Base-by-base conservation (phyloP, 1,140 invertebrate genomes). In the Mamestra configurata region DNA sequence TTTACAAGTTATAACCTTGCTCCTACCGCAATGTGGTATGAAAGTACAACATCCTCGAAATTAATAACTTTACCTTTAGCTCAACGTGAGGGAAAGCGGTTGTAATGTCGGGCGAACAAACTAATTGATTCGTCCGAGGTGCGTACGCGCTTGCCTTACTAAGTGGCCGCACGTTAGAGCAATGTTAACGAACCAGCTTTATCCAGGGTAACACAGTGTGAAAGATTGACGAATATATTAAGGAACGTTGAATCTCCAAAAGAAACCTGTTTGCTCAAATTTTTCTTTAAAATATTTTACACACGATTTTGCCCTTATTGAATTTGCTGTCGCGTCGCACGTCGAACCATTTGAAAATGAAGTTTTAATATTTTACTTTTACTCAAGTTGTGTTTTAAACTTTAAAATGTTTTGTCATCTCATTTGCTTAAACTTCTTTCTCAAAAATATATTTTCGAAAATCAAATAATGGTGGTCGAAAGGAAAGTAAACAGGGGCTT, bases 61-160 rank as follows among this genome's bases (percentile, higher is more conserved):
- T 71, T 71, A 71, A 71, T 71, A 31, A 51, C 24, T 51, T 49
- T n/a, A 71, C 46, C 40, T 51, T 35, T 46, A 68, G n/a, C 18
- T 43, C 20, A 46, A 46, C 18, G 46, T n/a, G 46, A 59, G 68
- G 68, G 68, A 71, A 71, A 71, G 68, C 68, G 43, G 66, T 27
- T 46, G 66, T 70, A 71, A 53, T 20, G 66, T 24, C 20, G 35
- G 61, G 59, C 4, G 59, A 18, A 20, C 35, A 20, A 27, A 70
- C 46, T 71, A 71, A 71, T 71, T 71, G 68, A 70, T 70, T 70
- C 66, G 66, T 49, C 66, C 40, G 66, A 55, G 53, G 7, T 71
- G 49, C 66, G 66, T 70, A 70, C 66, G 68, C 68, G 68, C 43
- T 40, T 49, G 68, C 43, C 46, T 35, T 53, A 53, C 68, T 53